Conservation (phyloP, 2,113 vertebrate genomes). For the Felis chaus region DNA sequence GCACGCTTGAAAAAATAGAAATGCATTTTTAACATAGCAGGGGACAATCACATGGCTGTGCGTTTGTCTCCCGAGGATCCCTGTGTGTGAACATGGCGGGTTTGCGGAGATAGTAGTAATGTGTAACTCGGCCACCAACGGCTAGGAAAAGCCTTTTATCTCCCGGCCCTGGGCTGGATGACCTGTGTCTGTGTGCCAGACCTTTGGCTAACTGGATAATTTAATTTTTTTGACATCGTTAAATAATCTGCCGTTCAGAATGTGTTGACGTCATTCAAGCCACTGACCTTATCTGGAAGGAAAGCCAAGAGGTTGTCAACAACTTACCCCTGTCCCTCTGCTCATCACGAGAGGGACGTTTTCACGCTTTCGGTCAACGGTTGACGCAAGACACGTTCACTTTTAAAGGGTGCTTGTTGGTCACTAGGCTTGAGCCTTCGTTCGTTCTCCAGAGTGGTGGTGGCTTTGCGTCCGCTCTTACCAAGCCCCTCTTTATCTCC, state of each 20-base stretch:
- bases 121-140: slow-evolving; percentile 39
- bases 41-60: slow-evolving; percentile 66
- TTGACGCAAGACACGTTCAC: background rate
- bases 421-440: fast-evolving
- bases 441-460: background rate
- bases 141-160: slow-evolving; percentile 69
- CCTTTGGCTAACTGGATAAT: slow-evolving; percentile 36
- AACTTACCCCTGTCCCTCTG: background rate
- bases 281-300: background rate
- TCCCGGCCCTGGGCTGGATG: background rate
- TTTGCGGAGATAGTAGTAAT: background rate
- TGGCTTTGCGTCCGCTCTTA: background rate
- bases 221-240: background rate
- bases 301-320: background rate
- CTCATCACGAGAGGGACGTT: no score
- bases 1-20: slow-evolving; percentile 81
- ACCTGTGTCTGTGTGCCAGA: background rate
- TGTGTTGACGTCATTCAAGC: background rate
- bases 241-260: background rate
- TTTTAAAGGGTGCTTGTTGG: background rate
- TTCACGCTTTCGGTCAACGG: fast-evolving
- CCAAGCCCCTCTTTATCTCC: background rate
- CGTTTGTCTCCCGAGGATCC: slow-evolving; percentile 72
- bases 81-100: background rate
- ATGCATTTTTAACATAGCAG: slow-evolving; percentile 84